Percentiles rank a stretch among this genome's conserved stretches.
phyloP scores from a whole-genome alignment of 2,797 vertebrate genomes.

The Cirrhinus molitorella region DNA sequence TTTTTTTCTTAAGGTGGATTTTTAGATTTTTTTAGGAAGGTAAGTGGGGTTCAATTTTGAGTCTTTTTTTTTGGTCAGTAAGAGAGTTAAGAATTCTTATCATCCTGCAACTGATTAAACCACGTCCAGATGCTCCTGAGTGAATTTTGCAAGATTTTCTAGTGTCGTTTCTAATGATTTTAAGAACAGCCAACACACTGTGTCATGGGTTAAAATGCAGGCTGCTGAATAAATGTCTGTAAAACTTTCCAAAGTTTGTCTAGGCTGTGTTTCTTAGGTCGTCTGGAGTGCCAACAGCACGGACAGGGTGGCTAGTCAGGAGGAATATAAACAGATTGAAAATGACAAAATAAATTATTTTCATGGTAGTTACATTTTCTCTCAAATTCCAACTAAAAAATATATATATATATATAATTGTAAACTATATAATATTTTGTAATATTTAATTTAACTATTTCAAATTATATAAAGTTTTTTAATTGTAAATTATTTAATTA shows the following conservation, averaged over 20 bases:
- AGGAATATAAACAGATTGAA: not conserved
- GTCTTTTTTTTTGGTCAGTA: not conserved
- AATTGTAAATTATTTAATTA: too few relatives aligned
- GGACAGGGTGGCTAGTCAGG: too few relatives aligned
- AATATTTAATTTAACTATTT: not conserved
- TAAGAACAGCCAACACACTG: not conserved
- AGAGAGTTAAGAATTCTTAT: not conserved
- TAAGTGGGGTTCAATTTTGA: not conserved
- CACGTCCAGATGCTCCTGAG: not conserved
- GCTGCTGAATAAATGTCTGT: not conserved
- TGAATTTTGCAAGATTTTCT: not conserved
- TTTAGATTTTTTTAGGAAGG: not conserved
- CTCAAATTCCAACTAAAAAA: not conserved
- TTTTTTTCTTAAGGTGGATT: not conserved
- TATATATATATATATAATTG: too few relatives aligned
- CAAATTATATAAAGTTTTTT: too few relatives aligned
- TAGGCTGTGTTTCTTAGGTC: not conserved
- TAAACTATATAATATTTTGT: too few relatives aligned
- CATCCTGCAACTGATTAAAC: not conserved
- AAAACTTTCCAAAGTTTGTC: conserved; percentile 32
- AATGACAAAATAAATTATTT: not conserved
- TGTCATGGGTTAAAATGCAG: not conserved
- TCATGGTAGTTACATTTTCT: not conserved
- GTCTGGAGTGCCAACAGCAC: not conserved
- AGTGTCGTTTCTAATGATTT: not conserved